A percentile compares a stretch with the other conserved stretches of the same genome.
Conservation (phyloP, 2,113 vertebrate species). For the Colistium nudipinnis region DNA sequence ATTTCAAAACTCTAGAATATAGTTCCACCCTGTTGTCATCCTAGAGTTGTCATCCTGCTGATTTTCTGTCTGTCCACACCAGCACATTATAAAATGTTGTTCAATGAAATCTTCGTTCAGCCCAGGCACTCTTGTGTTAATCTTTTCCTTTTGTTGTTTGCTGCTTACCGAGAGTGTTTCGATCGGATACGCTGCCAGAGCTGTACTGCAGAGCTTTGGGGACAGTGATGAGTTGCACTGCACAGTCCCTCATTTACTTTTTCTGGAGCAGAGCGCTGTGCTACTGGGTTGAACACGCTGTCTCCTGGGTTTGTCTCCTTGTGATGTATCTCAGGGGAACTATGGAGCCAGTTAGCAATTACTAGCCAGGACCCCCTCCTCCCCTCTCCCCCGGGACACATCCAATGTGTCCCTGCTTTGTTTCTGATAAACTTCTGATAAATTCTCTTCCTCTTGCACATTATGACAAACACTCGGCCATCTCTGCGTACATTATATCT, state of each 20-base stretch:
- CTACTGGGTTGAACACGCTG: constrained; percentile 59
- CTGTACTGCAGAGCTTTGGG: constrained; percentile 59
- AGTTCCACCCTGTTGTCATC: constrained; percentile 21
- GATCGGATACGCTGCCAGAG: constrained; percentile 36
- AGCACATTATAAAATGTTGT: constrained; percentile 20
- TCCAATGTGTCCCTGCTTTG: constrained; percentile 21
- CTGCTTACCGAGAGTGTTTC: constrained; percentile 29
- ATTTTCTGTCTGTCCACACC: constrained; percentile 20
- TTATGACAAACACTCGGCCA: constrained; percentile 17
- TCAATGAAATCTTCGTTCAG: constrained; percentile 24
- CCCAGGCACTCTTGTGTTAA: constrained; percentile 34
- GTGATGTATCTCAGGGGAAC: constrained; percentile 60
- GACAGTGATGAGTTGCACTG: constrained; percentile 67
- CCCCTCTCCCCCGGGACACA: constrained; percentile 25
- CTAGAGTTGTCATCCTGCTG: constrained; percentile 10
- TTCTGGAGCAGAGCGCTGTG: constrained; percentile 37
- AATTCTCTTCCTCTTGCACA: constrained; percentile 25
- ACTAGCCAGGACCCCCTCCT: constrained; percentile 66
- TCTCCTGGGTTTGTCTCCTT: constrained; percentile 64
- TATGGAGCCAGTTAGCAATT: constrained; percentile 63
- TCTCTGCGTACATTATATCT: background rate
- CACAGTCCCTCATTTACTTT: constrained; percentile 65
- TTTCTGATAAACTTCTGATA: constrained; percentile 31
- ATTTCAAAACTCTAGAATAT: constrained; percentile 9
- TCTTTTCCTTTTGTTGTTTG: constrained; percentile 42